Conservation (phyloP, 1,140 invertebrate species). For the Lasioglossum baleicum region DNA sequence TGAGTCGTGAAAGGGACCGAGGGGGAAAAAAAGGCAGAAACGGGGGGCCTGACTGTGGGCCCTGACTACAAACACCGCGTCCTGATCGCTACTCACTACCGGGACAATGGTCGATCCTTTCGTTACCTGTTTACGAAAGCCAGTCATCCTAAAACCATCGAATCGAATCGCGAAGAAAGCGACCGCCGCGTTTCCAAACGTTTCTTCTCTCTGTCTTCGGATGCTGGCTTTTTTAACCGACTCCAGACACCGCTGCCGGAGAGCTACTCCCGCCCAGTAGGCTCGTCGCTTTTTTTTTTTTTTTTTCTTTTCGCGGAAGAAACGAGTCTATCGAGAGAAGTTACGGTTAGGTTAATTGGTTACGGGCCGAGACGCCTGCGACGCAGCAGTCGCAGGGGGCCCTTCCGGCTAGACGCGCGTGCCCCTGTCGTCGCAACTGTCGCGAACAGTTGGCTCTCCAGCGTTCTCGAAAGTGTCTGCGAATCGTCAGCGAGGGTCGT, state of each 20-base stretch:
- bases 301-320: no score
- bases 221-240: no score
- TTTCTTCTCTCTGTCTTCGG: not conserved
- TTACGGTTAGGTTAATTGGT: no score
- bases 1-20: slow-evolving; percentile 40
- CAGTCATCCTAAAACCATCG: slow-evolving; percentile 72
- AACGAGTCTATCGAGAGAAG: no score
- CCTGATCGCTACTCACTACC: slow-evolving; percentile 64
- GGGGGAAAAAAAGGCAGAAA: not conserved
- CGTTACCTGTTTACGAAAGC: slow-evolving; percentile 48
- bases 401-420: slow-evolving; percentile 62
- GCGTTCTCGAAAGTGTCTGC: slow-evolving; percentile 52
- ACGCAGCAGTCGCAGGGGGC: slow-evolving; percentile 47
- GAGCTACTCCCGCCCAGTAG: no score
- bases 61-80: slow-evolving; percentile 74
- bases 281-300: no score
- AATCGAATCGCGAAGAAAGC: slow-evolving; percentile 72
- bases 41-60: slow-evolving; percentile 61
- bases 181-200: not conserved
- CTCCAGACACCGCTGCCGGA: no score
- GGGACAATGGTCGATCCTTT: slow-evolving; percentile 59
- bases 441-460: slow-evolving; percentile 62
- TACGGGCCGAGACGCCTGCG: no score
- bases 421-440: slow-evolving; percentile 73
- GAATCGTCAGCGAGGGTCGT: slow-evolving; percentile 56